Percentiles rank a stretch among this genome's conserved stretches.
Evolutionary conservation across 2,888 invertebrate species (phyloP).

Genomic region (Luperina nickerlii): DNA sequence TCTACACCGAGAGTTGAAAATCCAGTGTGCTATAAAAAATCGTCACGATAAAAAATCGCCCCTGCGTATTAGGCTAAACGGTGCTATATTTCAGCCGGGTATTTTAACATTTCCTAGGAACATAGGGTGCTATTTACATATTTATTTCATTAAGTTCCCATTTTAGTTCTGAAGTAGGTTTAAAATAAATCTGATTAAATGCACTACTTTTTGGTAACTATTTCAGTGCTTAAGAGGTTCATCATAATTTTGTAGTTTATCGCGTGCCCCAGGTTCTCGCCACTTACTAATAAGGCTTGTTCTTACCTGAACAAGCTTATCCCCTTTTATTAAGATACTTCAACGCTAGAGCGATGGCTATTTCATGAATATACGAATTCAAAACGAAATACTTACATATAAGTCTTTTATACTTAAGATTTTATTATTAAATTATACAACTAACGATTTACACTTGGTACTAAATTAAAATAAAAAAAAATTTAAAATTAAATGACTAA

Average conservation of each 20-base stretch:
- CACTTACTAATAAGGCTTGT: neutral
- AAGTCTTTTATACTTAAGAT: neutral
- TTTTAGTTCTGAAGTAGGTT: slow-evolving; percentile 16
- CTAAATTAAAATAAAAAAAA: neutral
- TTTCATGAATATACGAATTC: neutral
- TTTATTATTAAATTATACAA: too few species aligned
- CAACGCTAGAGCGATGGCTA: neutral
- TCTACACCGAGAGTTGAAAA: neutral
- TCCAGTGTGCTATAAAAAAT: neutral
- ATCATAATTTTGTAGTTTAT: neutral
- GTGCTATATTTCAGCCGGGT: slow-evolving; percentile 18
- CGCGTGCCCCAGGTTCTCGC: too few species aligned
- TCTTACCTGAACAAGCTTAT: neutral
- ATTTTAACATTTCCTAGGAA: slow-evolving; percentile 10
- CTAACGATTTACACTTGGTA: neutral
- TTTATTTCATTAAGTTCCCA: slow-evolving; percentile 23
- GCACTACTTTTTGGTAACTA: neutral
- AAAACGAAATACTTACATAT: neutral
- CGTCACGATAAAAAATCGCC: neutral
- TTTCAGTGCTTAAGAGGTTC: neutral
- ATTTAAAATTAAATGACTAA: too few species aligned
- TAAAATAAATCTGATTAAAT: slow-evolving; percentile 1
- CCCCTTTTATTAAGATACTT: too few species aligned
- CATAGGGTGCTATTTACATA: slow-evolving; percentile 24
- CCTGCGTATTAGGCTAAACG: neutral